Conservation (phyloP, 2,888 invertebrate species). For the Drosophila flavopinicola region DNA sequence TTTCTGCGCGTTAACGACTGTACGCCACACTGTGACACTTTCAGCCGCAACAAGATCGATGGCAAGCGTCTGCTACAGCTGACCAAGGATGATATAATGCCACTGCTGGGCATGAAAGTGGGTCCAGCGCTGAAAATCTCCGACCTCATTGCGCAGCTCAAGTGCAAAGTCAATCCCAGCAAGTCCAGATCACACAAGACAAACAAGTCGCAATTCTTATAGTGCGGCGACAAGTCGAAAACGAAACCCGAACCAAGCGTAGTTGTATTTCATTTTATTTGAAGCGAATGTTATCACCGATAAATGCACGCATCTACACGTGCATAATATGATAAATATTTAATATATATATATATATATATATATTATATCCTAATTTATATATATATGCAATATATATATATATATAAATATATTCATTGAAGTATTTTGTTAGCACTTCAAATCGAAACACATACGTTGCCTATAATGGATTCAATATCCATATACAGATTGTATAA, state of each 20-base stretch:
- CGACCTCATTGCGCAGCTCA: slow-evolving; percentile 95
- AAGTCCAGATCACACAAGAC: slow-evolving; percentile 85
- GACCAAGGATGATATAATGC: slow-evolving; percentile 95
- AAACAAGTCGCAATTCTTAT: slow-evolving; percentile 88
- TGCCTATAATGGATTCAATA: slow-evolving; percentile 66
- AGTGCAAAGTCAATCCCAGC: slow-evolving; percentile 87
- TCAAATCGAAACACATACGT: slow-evolving; percentile 72
- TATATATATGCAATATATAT: slow-evolving; percentile 32
- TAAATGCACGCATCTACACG: slow-evolving; percentile 39
- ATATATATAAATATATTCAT: slow-evolving; percentile 45
- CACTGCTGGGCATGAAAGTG: slow-evolving; percentile 95
- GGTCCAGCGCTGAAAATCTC: slow-evolving; percentile 97
- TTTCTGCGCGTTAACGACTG: slow-evolving; percentile 95
- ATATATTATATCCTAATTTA: slow-evolving; percentile 28
- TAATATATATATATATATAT: slow-evolving; percentile 34
- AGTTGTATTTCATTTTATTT: slow-evolving; percentile 31
- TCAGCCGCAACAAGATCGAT: slow-evolving; percentile 90
- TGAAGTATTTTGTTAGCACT: slow-evolving; percentile 75
- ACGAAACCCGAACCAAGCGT: slow-evolving; percentile 31
- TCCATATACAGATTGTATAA: slow-evolving; percentile 65
- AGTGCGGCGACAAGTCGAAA: slow-evolving; percentile 81
- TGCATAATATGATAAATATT: slow-evolving; percentile 27
- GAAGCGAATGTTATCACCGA: slow-evolving; percentile 63
- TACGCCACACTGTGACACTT: slow-evolving; percentile 89
- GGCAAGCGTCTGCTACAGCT: slow-evolving; percentile 92